Evolutionary conservation across 2,113 vertebrate genomes (phyloP).

Genomic region (Nibea coibor): DNA sequence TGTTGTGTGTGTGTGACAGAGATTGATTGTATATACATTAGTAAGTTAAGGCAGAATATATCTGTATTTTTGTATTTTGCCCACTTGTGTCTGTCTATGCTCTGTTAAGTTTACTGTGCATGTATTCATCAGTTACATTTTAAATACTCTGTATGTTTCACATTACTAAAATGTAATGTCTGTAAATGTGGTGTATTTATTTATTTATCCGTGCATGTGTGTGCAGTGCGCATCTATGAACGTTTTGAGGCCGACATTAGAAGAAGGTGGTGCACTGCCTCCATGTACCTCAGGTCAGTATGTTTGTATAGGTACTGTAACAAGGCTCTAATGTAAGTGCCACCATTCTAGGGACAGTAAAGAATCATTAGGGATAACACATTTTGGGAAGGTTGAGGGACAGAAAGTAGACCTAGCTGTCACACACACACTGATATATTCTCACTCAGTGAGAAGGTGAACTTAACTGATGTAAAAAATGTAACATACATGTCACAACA

Average conservation of each 20-base stretch:
- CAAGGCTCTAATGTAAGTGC: too few species aligned
- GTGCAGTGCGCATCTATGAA: slow-evolving; percentile 80
- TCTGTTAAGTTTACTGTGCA: neutral
- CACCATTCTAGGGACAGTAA: too few species aligned
- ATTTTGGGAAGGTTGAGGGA: too few species aligned
- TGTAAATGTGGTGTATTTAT: neutral
- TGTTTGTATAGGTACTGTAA: too few species aligned
- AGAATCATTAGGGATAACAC: too few species aligned
- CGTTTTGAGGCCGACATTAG: slow-evolving; percentile 58
- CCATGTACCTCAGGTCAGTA: slow-evolving; percentile 56
- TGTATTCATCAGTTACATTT: neutral
- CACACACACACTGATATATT: too few species aligned
- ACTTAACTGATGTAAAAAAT: too few species aligned
- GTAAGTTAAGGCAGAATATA: neutral
- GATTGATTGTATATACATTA: neutral
- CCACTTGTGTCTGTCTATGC: too few species aligned
- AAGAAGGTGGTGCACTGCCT: slow-evolving; percentile 38
- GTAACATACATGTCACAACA: too few species aligned
- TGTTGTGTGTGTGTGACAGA: slow-evolving; percentile 3
- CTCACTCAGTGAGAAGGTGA: too few species aligned
- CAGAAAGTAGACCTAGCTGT: too few species aligned
- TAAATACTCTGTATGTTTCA: neutral
- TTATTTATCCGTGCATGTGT: neutral
- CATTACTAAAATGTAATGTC: neutral
- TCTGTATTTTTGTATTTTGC: neutral